These are phyloP conservation scores for Apis florea DNA, from an alignment of 1,140 invertebrate species.

Conservation along the genomic window DNA sequence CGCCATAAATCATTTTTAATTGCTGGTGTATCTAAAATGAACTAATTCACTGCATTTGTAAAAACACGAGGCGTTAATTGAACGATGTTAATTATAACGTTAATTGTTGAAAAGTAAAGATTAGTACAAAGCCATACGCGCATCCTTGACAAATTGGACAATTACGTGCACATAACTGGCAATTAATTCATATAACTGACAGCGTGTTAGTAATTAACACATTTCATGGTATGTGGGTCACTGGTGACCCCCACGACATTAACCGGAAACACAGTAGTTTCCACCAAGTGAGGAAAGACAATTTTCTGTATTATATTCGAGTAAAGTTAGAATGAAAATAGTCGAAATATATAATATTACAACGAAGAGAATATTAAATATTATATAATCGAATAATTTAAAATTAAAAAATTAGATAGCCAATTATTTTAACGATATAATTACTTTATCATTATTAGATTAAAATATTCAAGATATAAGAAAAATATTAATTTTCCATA, in stretches of 20 bases:
- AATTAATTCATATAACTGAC: constrained; percentile 18
- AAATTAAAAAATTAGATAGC: too few species aligned
- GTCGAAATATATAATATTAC: background rate
- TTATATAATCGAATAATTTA: background rate
- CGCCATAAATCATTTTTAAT: background rate
- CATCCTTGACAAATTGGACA: background rate
- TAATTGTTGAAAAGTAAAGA: background rate
- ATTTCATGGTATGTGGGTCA: constrained; percentile 3
- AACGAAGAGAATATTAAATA: background rate
- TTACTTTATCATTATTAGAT: too few species aligned
- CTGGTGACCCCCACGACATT: background rate
- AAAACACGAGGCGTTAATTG: too few species aligned
- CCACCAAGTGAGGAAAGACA: background rate
- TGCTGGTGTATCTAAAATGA: background rate
- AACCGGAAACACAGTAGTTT: background rate
- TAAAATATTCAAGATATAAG: too few species aligned
- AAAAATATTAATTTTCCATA: too few species aligned
- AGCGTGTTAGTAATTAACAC: constrained; percentile 1
- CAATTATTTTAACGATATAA: too few species aligned
- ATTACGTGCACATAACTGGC: background rate
- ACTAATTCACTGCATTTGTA: background rate
- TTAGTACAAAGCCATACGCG: background rate
- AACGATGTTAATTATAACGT: too few species aligned
- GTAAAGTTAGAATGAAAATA: background rate
- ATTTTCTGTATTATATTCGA: background rate